Conservation (phyloP, 2,888 invertebrate genomes). For the Orthosia cruda region DNA sequence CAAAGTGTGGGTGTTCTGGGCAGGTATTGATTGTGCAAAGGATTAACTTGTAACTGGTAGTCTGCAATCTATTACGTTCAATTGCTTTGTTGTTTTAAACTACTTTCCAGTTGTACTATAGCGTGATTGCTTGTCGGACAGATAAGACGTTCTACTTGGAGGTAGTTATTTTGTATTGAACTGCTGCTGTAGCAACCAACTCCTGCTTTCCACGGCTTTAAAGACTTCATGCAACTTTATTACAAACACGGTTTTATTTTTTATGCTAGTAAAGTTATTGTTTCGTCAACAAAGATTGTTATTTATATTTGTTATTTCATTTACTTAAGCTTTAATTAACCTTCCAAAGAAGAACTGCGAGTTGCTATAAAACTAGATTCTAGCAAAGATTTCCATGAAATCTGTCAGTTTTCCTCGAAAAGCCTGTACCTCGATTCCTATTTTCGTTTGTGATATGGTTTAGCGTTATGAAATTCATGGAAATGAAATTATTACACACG, state of each 20-base stretch:
- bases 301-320: no score
- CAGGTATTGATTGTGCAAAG: slow-evolving; percentile 58
- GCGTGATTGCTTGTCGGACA: slow-evolving; percentile 13
- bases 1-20: slow-evolving; percentile 28
- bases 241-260: no score
- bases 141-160: background rate
- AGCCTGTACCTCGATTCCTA: no score
- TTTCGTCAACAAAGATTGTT: no score
- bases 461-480: background rate
- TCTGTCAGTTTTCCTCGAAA: background rate
- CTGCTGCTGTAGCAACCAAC: background rate
- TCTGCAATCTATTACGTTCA: slow-evolving; percentile 39
- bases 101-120: slow-evolving; percentile 3
- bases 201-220: no score
- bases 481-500: background rate
- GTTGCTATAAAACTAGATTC: background rate
- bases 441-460: background rate
- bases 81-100: slow-evolving; percentile 51
- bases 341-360: no score
- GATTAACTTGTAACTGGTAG: slow-evolving; percentile 51
- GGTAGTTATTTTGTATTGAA: slow-evolving; percentile 14
- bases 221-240: no score
- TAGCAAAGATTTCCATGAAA: background rate
- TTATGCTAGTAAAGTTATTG: no score
- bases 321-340: no score